A percentile compares a stretch with the other conserved stretches of the same genome.
Evolutionary conservation across 1,140 invertebrate species (phyloP).

Genomic region (Lordiphosa stackelbergi): DNA sequence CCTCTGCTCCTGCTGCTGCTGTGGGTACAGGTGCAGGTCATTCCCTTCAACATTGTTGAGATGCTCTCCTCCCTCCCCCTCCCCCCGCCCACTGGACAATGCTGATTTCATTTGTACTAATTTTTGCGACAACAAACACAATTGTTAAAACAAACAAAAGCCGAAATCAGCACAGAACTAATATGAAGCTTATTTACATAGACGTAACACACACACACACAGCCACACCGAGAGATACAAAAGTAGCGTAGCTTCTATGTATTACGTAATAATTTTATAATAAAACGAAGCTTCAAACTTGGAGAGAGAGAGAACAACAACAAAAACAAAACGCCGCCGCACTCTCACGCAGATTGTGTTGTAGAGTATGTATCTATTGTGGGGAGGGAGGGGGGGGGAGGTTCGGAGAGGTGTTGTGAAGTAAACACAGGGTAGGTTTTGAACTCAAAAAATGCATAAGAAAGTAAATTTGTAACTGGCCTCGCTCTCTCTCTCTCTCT

Average conservation of each 20-base stretch:
- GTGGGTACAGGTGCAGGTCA: slow-evolving; percentile 48
- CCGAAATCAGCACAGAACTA: slow-evolving; percentile 20
- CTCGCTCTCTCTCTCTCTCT: background rate
- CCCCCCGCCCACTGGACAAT: slow-evolving; percentile 2
- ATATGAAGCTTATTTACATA: slow-evolving; percentile 13
- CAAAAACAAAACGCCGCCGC: slow-evolving; percentile 37
- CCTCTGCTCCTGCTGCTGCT: no score
- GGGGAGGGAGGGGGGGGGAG: slow-evolving; percentile 1
- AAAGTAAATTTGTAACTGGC: slow-evolving; percentile 12
- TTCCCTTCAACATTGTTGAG: slow-evolving; percentile 35
- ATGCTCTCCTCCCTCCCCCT: background rate
- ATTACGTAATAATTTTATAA: slow-evolving; percentile 70
- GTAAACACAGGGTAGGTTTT: slow-evolving; percentile 15
- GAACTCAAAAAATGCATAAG: no score
- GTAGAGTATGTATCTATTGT: slow-evolving; percentile 13
- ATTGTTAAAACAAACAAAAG: slow-evolving; percentile 52
- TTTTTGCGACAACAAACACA: slow-evolving; percentile 33
- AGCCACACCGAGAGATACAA: slow-evolving; percentile 14
- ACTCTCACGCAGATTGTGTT: slow-evolving; percentile 22
- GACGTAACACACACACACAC: slow-evolving; percentile 21
- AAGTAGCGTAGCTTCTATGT: slow-evolving; percentile 49
- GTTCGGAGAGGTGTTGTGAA: background rate
- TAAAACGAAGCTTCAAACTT: slow-evolving; percentile 71
- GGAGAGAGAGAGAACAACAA: slow-evolving; percentile 33
- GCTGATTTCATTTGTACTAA: slow-evolving; percentile 48